Conservation (phyloP, 1,140 invertebrate genomes). For the Drosophila repleta region DNA sequence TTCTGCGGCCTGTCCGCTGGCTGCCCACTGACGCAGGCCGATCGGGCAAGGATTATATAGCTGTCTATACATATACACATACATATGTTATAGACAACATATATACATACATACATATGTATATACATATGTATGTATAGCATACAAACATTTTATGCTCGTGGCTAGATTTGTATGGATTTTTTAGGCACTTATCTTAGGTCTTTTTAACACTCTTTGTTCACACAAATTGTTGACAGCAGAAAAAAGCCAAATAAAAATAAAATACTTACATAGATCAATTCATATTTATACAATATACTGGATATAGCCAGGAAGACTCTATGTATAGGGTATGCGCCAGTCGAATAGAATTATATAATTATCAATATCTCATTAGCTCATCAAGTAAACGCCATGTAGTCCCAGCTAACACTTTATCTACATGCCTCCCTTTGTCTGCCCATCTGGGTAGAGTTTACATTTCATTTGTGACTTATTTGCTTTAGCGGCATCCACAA, state of each 20-base stretch:
- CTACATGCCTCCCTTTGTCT: not conserved
- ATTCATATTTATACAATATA: too few species aligned
- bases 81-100: too few species aligned
- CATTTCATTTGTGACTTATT: not conserved
- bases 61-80: not conserved
- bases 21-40: constrained; percentile 24
- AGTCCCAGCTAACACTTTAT: not conserved
- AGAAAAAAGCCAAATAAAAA: too few species aligned
- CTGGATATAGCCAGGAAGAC: too few species aligned
- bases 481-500: not conserved
- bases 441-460: too few species aligned
- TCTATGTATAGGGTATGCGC: too few species aligned
- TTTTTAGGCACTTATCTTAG: too few species aligned
- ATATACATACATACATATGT: too few species aligned
- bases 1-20: constrained; percentile 8
- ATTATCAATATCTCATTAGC: constrained; percentile 3
- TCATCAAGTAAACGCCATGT: constrained; percentile 28
- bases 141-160: too few species aligned
- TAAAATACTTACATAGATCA: too few species aligned
- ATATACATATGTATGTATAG: not conserved
- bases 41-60: constrained; percentile 14
- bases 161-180: too few species aligned
- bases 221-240: not conserved
- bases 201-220: not conserved
- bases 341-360: too few species aligned